Conservation (phyloP, 1,140 invertebrate species). For the Drusus annulatus region DNA sequence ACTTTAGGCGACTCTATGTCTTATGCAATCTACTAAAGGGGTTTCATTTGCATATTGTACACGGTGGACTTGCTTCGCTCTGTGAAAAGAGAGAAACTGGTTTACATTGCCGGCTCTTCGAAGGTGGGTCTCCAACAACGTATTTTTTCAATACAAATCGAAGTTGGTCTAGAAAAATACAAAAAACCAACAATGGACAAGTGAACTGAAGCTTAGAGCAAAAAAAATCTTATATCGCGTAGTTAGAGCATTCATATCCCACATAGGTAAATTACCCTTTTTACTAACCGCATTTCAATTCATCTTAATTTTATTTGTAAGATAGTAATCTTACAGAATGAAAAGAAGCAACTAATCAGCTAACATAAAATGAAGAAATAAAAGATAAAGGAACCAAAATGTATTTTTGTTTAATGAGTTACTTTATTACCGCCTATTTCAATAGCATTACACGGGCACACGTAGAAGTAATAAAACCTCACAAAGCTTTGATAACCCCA, state of each 20-base stretch:
- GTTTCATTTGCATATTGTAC: conserved; percentile 5
- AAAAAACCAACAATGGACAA: not conserved
- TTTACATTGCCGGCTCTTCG: conserved; percentile 20
- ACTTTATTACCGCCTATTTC: no score
- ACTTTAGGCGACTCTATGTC: conserved; percentile 30
- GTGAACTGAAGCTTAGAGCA: not conserved
- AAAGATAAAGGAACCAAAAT: conserved; percentile 6
- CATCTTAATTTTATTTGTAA: not conserved
- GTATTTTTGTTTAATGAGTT: no score
- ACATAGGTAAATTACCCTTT: not conserved
- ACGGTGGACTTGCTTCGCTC: not conserved
- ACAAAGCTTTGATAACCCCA: no score
- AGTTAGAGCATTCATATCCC: not conserved
- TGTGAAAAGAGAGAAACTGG: conserved; percentile 38
- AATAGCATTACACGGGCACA: no score
- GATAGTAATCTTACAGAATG: not conserved
- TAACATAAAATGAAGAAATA: conserved; percentile 11
- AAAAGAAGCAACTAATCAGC: conserved; percentile 6
- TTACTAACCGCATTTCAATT: not conserved
- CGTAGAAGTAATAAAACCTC: no score
- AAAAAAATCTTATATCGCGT: not conserved
- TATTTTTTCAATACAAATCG: conserved; percentile 20
- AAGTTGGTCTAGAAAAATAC: not conserved
- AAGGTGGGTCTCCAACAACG: not conserved
- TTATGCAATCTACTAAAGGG: conserved; percentile 9